These are phyloP conservation scores for Pyrocoelia pectoralis DNA, from an alignment of 2,888 invertebrate species.

Conservation along the genomic window DNA sequence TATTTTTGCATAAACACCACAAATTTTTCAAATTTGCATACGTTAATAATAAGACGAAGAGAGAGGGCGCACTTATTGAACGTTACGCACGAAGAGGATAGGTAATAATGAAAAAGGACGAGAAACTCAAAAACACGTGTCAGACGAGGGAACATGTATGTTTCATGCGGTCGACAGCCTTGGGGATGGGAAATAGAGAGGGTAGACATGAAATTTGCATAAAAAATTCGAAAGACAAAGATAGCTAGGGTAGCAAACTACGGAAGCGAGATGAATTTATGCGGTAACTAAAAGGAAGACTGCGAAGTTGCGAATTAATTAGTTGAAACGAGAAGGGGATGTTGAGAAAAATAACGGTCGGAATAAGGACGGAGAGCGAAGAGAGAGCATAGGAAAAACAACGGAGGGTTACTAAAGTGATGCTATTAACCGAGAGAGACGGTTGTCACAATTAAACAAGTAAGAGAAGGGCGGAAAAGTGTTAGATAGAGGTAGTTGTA, in stretches of 20 bases:
- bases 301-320: slow-evolving; percentile 24
- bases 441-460: slow-evolving; percentile 36
- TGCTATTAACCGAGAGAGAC: slow-evolving; percentile 36
- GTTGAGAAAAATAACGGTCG: slow-evolving; percentile 32
- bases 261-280: slow-evolving; percentile 22
- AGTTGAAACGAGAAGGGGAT: slow-evolving; percentile 36
- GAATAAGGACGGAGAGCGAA: slow-evolving; percentile 22
- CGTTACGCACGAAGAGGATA: slow-evolving; percentile 43
- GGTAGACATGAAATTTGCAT: slow-evolving; percentile 48
- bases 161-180: slow-evolving; percentile 51
- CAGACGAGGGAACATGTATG: slow-evolving; percentile 53
- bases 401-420: slow-evolving; percentile 24
- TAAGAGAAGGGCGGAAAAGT: slow-evolving; percentile 33
- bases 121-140: slow-evolving; percentile 54
- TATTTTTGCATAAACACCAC: slow-evolving; percentile 58
- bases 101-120: slow-evolving; percentile 30
- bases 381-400: slow-evolving; percentile 28
- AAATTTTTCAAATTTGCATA: slow-evolving; percentile 57
- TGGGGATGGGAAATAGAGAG: slow-evolving; percentile 51
- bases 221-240: slow-evolving; percentile 42
- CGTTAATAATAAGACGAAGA: slow-evolving; percentile 48
- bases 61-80: slow-evolving; percentile 28
- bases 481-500: slow-evolving; percentile 39
- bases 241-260: slow-evolving; percentile 12
- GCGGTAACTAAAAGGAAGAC: slow-evolving; percentile 9